Evolutionary conservation across 2,797 vertebrate genomes (phyloP), one percentile per base, ranked within the genome.

Genomic region (Anniella stebbinsi): DNA sequence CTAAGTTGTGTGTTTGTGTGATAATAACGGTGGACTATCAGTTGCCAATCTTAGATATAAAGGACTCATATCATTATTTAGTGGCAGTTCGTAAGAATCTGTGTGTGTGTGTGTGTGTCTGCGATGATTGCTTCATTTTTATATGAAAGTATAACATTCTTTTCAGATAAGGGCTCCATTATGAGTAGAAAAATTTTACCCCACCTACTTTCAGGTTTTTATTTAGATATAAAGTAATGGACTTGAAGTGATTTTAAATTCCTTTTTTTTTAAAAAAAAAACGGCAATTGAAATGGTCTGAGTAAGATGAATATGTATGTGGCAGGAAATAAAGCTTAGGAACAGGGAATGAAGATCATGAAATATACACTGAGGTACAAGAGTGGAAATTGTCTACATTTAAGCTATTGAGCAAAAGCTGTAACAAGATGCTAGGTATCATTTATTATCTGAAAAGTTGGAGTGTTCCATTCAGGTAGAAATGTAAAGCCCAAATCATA

Each of bases 391-490:
- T 92, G 75, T 4, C 23, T 63, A 48, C n/a, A n/a, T 9, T 70
- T 28, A 78, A 25, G 73, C 66, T 23, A 21, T 48, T 84, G 18
- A 63, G 15, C 36, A 90, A 54, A 90, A 28, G 23, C 60, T 92
- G 54, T 66, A 83, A 78, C 25, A 88, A 88, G n/a, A 87, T 38
- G 54, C 3, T 0, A 15, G 6, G 3, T 94, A 51, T 30, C n/a
- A 89, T 91, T 91, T 93, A 28, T 88, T 80, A 94, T 5, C 41
- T 94, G 54, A 93, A 93, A 97, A 97, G 85, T 97, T 94, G 51
- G 63, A 90, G 12, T 90, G 48, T 89, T 94, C 91, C 51, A 93
- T 89, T 87, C 21, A 85, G 18, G 89, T 12, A 91, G 70, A 92
- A 93, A 84, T 88, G 86, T 82, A 28, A 45, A 90, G 6, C n/a